Evolutionary conservation across 2,888 invertebrate genomes (phyloP), one percentile per base, ranked within the genome.

Genomic region (Drosophila bunnanda): DNA sequence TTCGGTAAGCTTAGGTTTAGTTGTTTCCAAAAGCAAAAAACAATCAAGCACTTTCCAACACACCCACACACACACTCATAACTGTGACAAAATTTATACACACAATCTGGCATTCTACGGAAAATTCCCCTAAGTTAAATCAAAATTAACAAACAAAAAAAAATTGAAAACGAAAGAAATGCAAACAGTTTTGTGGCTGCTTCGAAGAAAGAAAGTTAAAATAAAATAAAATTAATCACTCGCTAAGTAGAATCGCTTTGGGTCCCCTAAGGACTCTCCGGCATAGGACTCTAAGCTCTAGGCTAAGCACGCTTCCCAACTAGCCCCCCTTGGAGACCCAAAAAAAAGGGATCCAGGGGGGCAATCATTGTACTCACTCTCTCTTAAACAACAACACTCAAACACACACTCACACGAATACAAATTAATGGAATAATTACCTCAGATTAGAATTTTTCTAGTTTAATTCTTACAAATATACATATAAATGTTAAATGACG

Each of bases 371-470:
- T 56, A 62, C 44, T 72, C 50, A 71, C 39, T 53, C 30, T 53
- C 30, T 56, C 50, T 55, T 58, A 20, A 50, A 50, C 17, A 32
- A 28, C 17, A 50, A 48, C 32, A 76, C 44, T n/a, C 25, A 67
- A 62, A 75, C 44, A 71, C 71, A 73, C 56, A 73, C 56, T 70
- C 59, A 77, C 58, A 75, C 65, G 68, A 61, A 87, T 61, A 80
- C 78, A 83, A 89, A 89, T 78, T 86, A 87, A 86, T 79, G 87
- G 90, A 87, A 88, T 86, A 90, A 82, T 90, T 90, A 90, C 91
- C 91, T 90, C 90, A 91, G 79, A 86, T 82, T 90, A 89, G 88
- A 86, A 90, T 87, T 87, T 89, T 89, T 89, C 89, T 91, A 91
- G 91, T 85, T 87, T 90, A 91, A 91, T 90, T 91, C 90, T 90